Percentiles rank a stretch among this genome's conserved stretches.
Conservation (phyloP, 1,140 invertebrate genomes). For the Aphelinus atriplicis region DNA sequence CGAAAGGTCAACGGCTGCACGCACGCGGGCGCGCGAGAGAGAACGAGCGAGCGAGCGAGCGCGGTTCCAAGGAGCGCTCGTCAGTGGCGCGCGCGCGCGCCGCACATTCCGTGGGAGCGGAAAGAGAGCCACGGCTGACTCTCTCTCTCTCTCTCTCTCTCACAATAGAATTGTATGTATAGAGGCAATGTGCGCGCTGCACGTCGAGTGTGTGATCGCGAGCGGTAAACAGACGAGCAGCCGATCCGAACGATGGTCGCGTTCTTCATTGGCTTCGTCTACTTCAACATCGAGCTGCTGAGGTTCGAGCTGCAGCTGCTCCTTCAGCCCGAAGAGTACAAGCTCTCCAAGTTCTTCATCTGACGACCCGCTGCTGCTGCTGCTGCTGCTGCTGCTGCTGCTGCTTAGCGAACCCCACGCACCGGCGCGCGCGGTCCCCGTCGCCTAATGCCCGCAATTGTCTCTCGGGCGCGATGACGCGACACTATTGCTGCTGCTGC, state of each 20-base stretch:
- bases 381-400: neutral
- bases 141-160: too few species aligned
- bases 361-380: constrained; percentile 13
- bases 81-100: neutral
- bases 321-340: constrained; percentile 52
- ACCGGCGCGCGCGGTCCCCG: too few species aligned
- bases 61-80: neutral
- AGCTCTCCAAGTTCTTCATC: constrained; percentile 54
- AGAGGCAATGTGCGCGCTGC: too few species aligned
- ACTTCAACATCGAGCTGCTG: constrained; percentile 55
- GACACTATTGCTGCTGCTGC: neutral
- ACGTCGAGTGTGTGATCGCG: too few species aligned
- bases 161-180: constrained; percentile 10
- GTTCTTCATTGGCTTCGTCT: constrained; percentile 55
- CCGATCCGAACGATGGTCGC: constrained; percentile 51
- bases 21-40: neutral
- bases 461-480: constrained; percentile 13
- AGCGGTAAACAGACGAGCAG: too few species aligned
- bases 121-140: neutral
- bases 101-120: constrained; percentile 26
- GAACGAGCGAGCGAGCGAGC: neutral
- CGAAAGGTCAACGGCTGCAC: constrained; percentile 19
- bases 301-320: constrained; percentile 57
- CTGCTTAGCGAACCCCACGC: too few species aligned
- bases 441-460: neutral